Base-by-base conservation (phyloP, 2,797 vertebrate genomes). In the Gorsachius magnificus region DNA sequence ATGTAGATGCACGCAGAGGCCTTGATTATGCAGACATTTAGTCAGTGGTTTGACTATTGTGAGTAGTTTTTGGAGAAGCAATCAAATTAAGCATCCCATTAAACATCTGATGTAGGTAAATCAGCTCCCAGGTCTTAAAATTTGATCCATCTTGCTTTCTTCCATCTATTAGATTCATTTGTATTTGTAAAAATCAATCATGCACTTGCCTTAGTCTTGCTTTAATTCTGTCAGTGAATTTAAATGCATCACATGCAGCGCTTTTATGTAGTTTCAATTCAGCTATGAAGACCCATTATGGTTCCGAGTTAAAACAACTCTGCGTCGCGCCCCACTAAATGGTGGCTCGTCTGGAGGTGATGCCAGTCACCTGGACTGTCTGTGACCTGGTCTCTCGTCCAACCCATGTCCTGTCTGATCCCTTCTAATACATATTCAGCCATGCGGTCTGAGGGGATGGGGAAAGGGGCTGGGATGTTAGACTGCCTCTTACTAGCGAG, bases 41-140 rank as follows among this genome's bases (percentile, higher is more conserved):
- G 86, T 68, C 88, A 85, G 79, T 80, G 71, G 75, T 75, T 89
- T 92, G 63, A 87, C 92, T 85, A 65, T 38, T 75, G 58, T 29
- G 61, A 94, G 86, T 61, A 91, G 78, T 65, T 96, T 95, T 87
- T 75, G 79, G 85, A 50, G 82, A 85, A 78, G 76, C 75, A 96
- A 95, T 92, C 94, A 93, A 94, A 96, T 92, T 87, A 96, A 78
- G 57, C 79, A 91, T 86, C 79, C 87, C 78, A 89, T 93, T 95
- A 91, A 94, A 91, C 51, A 92, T 54, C 76, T 88, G 80, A 94
- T 69, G 65, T 48, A 96, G 77, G 92, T 89, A 95, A 87, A 94
- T 90, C 77, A 85, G 57, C 29, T 84, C 63, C 16, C 38, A 68
- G 22, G 36, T 89, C 76, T 89, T 77, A 74, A 89, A 85, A 91